Evolutionary conservation across 2,888 invertebrate genomes (phyloP).

Genomic region (Cerastoderma edule): DNA sequence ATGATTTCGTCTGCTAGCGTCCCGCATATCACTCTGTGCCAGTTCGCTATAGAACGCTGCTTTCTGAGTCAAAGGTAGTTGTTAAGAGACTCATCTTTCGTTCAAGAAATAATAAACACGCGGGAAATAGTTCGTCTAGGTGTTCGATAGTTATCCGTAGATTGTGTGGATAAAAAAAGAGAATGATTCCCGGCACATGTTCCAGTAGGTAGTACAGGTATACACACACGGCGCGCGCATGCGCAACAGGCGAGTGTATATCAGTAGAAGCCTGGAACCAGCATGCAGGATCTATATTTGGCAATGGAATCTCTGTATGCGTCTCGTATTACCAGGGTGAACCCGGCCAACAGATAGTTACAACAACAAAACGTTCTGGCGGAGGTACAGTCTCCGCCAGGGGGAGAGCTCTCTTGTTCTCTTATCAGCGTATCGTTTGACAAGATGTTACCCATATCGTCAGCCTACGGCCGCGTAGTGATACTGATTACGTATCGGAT

Average conservation of each 20-base stretch:
- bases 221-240: slow-evolving; percentile 19
- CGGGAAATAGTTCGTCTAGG: slow-evolving; percentile 43
- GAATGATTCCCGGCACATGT: slow-evolving; percentile 30
- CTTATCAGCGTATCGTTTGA: slow-evolving; percentile 33
- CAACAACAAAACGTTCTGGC: slow-evolving; percentile 23
- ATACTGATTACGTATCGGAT: slow-evolving; percentile 24
- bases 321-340: slow-evolving; percentile 60
- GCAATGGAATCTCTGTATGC: slow-evolving; percentile 63
- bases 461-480: slow-evolving; percentile 39
- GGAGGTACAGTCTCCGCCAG: slow-evolving; percentile 26
- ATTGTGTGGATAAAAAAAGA: slow-evolving; percentile 31
- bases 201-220: slow-evolving; percentile 22
- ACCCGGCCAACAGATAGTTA: slow-evolving; percentile 71
- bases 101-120: slow-evolving; percentile 40
- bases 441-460: slow-evolving; percentile 45
- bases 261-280: slow-evolving; percentile 45
- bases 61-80: slow-evolving; percentile 3
- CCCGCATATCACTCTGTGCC: slow-evolving; percentile 7
- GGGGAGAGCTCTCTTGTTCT: slow-evolving; percentile 25
- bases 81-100: slow-evolving; percentile 12
- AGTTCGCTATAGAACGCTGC: neutral
- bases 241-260: slow-evolving; percentile 19
- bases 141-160: slow-evolving; percentile 41
- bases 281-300: slow-evolving; percentile 66
- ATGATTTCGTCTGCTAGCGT: slow-evolving; percentile 14